These are phyloP conservation scores for Cataglyphis altisquamis DNA, from an alignment of 2,888 invertebrate genomes.

Conservation along the genomic window DNA sequence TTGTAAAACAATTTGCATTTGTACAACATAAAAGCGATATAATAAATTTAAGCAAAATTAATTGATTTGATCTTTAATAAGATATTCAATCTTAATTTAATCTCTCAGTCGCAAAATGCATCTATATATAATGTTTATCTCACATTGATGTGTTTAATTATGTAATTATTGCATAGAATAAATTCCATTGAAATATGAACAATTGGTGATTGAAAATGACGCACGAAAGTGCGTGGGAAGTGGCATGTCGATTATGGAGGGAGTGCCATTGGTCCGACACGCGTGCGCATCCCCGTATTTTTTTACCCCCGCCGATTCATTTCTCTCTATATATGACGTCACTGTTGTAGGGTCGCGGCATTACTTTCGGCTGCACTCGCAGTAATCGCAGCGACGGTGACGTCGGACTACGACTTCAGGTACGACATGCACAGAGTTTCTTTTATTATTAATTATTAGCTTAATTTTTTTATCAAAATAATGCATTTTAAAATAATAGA, in stretches of 20 bases:
- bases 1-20: neutral
- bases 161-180: neutral
- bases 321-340: constrained; percentile 84
- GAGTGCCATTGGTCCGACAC: constrained; percentile 59
- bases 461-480: neutral
- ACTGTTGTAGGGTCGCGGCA: constrained; percentile 81
- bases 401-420: constrained; percentile 68
- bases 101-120: neutral
- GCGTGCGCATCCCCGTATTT: constrained; percentile 84
- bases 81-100: neutral
- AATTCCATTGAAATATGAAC: neutral
- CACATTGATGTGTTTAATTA: neutral
- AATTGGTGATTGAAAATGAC: neutral
- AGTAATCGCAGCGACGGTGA: constrained; percentile 77
- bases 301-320: constrained; percentile 76
- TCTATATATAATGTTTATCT: neutral
- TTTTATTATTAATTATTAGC: neutral
- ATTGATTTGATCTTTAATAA: neutral
- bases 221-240: constrained; percentile 37
- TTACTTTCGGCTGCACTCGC: constrained; percentile 80
- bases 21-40: neutral
- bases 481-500: neutral
- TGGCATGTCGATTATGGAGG: constrained; percentile 48
- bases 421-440: constrained; percentile 40
- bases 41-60: neutral